Conservation (phyloP, 2,888 invertebrate genomes). For the Drosophila algonquin region DNA sequence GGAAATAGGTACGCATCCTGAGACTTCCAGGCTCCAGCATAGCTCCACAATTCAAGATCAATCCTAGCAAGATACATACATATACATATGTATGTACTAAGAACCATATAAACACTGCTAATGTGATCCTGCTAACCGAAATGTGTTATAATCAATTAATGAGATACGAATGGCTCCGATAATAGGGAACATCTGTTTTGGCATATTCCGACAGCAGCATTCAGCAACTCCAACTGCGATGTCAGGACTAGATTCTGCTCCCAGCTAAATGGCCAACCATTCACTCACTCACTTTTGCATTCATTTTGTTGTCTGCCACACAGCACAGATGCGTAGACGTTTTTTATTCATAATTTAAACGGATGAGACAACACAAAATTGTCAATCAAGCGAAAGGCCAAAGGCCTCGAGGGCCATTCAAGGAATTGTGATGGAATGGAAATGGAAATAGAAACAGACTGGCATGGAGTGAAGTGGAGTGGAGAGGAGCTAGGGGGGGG, state of each 20-base stretch:
- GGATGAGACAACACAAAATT: constrained; percentile 74
- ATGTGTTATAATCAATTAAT: no score
- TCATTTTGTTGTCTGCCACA: constrained; percentile 36
- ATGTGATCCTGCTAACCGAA: no score
- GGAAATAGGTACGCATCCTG: neutral
- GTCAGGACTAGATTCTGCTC: constrained; percentile 49
- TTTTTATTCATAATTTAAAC: constrained; percentile 68
- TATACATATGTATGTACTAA: no score
- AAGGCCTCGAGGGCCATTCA: constrained; percentile 46
- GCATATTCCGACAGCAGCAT: constrained; percentile 58
- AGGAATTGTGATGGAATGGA: constrained; percentile 33
- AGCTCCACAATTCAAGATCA: no score
- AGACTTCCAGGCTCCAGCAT: no score
- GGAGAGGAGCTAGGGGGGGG: constrained; percentile 1
- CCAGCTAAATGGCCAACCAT: constrained; percentile 10
- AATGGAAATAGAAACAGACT: constrained; percentile 1
- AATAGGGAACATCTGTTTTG: constrained; percentile 64
- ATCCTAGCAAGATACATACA: no score
- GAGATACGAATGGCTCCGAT: constrained; percentile 9
- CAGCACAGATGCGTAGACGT: constrained; percentile 29
- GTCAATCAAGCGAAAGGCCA: constrained; percentile 55
- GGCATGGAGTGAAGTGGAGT: no score
- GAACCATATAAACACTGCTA: no score
- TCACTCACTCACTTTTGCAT: no score
- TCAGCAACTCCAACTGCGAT: constrained; percentile 47